Evolutionary conservation across 2,888 invertebrate genomes (phyloP), one percentile per base, ranked within the genome.

Genomic region (Luffia ferchaultella): DNA sequence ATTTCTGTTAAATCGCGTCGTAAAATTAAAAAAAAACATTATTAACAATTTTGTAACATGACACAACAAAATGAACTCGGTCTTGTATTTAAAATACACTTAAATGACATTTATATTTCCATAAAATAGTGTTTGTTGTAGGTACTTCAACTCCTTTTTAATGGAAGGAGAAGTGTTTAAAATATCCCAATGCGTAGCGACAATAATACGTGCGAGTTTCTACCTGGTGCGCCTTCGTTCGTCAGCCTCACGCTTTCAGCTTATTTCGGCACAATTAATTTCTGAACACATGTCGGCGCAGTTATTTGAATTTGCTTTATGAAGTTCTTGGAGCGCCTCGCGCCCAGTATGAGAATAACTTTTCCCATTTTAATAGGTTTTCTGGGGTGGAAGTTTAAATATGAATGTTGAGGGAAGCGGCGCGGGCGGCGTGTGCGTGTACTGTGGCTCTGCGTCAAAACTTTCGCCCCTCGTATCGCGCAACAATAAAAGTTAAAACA

Each of bases 301-400:
- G 30, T 12, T 30, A 30, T 30, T 30, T 12, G 30, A 30, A 30
- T 30, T 30, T 30, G 30, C n/a, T 46, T 46, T 16, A 46, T 19
- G 19, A 19, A 9, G 17, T 5, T 18, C 30, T 16, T 30, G 47
- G 20, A 7, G 16, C 16, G 16, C 16, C 30, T n/a, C 20, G 18
- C 19, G 43, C 16, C 70, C 73, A 73, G 70, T 67, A 69, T 68
- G 64, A 63, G 60, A 58, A 59, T 60, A 82, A 82, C 78, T 82
- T 82, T 80, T 74, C 77, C 77, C 80, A 78, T 82, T 79, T 77
- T 76, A 78, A 79, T 79, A 73, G 74, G 71, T 74, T 74, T 76
- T 64, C 67, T 67, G 68, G 74, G 30, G 72, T 68, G n/a, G 73
- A 82, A 82, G 79, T 82, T 82, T 75, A 79, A 82, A 80, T 80